phyloP scores from a whole-genome alignment of 2,888 invertebrate species.

The Acanthosepion pharaonis region DNA sequence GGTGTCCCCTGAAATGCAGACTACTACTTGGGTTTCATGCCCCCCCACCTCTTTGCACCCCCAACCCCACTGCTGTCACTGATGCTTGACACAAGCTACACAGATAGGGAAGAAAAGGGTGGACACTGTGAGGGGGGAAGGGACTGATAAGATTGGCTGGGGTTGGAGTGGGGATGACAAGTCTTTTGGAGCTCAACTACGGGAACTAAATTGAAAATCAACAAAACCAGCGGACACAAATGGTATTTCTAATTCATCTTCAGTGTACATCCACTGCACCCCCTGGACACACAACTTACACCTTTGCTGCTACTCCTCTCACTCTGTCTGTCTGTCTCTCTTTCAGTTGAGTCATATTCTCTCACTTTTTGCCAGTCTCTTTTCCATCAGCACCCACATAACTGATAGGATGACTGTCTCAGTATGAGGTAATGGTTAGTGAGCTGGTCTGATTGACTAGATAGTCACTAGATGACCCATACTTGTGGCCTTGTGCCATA shows the following conservation, averaged over 20 bases:
- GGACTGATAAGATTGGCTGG: neutral
- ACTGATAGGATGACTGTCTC: too few relatives aligned
- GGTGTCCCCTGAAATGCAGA: slow-evolving; percentile 16
- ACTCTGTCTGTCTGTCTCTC: neutral
- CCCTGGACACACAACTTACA: neutral
- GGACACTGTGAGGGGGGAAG: neutral
- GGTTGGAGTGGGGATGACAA: neutral
- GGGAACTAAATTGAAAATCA: slow-evolving; percentile 33
- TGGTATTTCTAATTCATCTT: slow-evolving; percentile 22
- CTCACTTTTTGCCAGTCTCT: too few relatives aligned
- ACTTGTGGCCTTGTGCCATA: too few relatives aligned
- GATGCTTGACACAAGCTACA: neutral
- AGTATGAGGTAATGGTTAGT: too few relatives aligned
- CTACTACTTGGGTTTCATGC: neutral
- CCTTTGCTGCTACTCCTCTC: neutral
- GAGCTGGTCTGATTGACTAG: too few relatives aligned
- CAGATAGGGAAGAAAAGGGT: neutral
- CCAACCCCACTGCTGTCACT: neutral
- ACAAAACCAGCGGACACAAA: neutral
- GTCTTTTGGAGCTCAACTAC: neutral
- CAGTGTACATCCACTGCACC: neutral
- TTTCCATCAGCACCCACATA: too few relatives aligned
- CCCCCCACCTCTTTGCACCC: neutral
- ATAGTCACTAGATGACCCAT: too few relatives aligned
- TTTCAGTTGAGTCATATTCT: too few relatives aligned